Evolutionary conservation across 2,113 vertebrate species (phyloP), one percentile per base, ranked within the genome.

Genomic region (Suncus etruscus): DNA sequence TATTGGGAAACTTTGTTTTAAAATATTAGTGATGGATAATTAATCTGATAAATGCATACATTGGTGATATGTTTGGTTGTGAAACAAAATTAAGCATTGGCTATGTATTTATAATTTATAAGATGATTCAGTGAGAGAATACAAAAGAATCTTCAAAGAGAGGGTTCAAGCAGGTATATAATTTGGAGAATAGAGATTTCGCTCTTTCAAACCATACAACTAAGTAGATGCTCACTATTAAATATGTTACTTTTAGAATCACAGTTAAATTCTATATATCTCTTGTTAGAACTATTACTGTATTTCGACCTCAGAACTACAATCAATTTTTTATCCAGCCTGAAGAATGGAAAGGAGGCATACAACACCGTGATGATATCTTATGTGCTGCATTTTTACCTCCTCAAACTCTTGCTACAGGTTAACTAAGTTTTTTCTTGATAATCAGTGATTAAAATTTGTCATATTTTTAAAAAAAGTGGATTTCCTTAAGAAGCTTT

Each of bases 311-410:
- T 82, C 97, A 93, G 45, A 97, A 96, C 18, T 96, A 98, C 96
- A 96, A 97, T 11, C 97, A 97, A 91, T 97, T 97, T 94, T 96
- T 91, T 54, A 95, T 97, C 75, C 94, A 97, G 84, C 97, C 98
- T 22, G 98, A 97, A 31, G 98, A 97, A 94, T 98, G 98, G 98
- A 97, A 97, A 68, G 98, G 98, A 50, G 98, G 97, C 8, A 79
- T 93, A n/a, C 79, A 95, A 48, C 98, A 97, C 86, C 73, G 0
- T 0, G 87, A 97, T 0, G 68, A 61, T 10, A 66, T 98, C 91
- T 93, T 98, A 80, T 95, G 95, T 65, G 98, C 97, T 10, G 97
- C 96, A 0, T 98, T 98, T 95, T 97, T 95, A 32, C 97, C 98
- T 58, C 98, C 98, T 2, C 94, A 97, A 61, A 97, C 97, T 83